These are phyloP conservation scores for Crematogaster levior DNA, from an alignment of 2,888 invertebrate species.

Conservation along the genomic window DNA sequence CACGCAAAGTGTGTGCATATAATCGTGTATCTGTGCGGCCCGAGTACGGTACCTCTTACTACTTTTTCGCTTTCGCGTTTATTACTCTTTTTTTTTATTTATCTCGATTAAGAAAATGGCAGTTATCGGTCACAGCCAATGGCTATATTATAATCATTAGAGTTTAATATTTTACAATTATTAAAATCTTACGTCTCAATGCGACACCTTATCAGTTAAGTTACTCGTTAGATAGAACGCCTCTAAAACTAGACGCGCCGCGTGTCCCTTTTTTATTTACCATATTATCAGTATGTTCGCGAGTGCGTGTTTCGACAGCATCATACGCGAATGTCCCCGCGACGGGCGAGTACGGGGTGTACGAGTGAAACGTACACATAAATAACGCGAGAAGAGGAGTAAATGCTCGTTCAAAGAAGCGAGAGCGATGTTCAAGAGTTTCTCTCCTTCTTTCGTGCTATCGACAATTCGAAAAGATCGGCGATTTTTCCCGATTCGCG, in stretches of 20 bases:
- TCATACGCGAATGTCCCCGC: slow-evolving; percentile 24
- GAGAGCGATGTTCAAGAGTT: slow-evolving; percentile 26
- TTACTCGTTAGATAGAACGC: slow-evolving; percentile 61
- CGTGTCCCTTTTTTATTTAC: slow-evolving; percentile 59
- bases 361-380: slow-evolving; percentile 19
- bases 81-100: slow-evolving; percentile 62
- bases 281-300: slow-evolving; percentile 47
- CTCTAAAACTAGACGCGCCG: slow-evolving; percentile 58
- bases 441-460: not conserved
- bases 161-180: slow-evolving; percentile 74
- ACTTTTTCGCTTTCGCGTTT: slow-evolving; percentile 56
- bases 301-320: slow-evolving; percentile 33
- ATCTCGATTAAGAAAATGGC: slow-evolving; percentile 84
- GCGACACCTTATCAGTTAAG: slow-evolving; percentile 69
- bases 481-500: slow-evolving; percentile 14
- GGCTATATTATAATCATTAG: slow-evolving; percentile 81
- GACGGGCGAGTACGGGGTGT: slow-evolving; percentile 13
- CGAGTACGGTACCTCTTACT: slow-evolving; percentile 43
- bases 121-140: slow-evolving; percentile 86
- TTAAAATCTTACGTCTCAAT: slow-evolving; percentile 73
- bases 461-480: slow-evolving; percentile 9
- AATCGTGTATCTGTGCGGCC: slow-evolving; percentile 8
- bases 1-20: slow-evolving; percentile 1
- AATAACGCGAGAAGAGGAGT: slow-evolving; percentile 17
- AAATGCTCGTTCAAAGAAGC: slow-evolving; percentile 10